phyloP scores from a whole-genome alignment of 1,140 invertebrate genomes.

The Hermetia illucens region DNA sequence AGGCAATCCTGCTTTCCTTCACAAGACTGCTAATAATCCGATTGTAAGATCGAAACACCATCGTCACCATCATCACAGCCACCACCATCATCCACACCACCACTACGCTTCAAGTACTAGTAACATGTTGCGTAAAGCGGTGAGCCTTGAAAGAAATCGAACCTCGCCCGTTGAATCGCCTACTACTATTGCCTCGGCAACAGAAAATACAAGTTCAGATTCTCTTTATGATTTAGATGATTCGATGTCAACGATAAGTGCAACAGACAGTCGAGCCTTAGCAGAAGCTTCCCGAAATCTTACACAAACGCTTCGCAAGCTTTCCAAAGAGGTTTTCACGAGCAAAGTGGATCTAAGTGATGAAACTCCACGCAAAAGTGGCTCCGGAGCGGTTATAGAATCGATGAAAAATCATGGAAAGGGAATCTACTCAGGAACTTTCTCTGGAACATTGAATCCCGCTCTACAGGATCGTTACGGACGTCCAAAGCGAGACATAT shows the following conservation, averaged over 20 bases:
- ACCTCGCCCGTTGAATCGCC: not conserved
- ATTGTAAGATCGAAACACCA: constrained; percentile 19
- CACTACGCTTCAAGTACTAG: not conserved
- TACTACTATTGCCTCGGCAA: constrained; percentile 2
- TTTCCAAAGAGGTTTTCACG: constrained; percentile 76
- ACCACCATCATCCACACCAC: constrained; percentile 19
- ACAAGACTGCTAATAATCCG: constrained; percentile 25
- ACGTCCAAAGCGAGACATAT: constrained; percentile 79
- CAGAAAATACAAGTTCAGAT: constrained; percentile 2
- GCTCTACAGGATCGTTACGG: constrained; percentile 84
- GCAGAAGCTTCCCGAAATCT: constrained; percentile 81
- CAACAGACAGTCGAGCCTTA: constrained; percentile 55
- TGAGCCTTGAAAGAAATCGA: no score
- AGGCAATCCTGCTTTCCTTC: constrained; percentile 14
- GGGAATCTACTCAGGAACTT: constrained; percentile 73
- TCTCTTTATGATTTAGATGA: constrained; percentile 12
- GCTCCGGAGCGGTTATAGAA: constrained; percentile 78
- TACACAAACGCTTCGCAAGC: constrained; percentile 77
- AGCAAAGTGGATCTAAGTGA: constrained; percentile 41
- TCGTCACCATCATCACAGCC: constrained; percentile 21
- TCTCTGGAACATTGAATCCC: constrained; percentile 79
- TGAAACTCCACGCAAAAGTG: constrained; percentile 32
- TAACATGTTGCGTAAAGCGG: not conserved
- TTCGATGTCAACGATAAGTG: constrained; percentile 30
- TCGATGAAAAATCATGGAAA: constrained; percentile 88